These are phyloP conservation scores for Chelonus formosanus DNA, from an alignment of 2,888 invertebrate species.

Conservation along the genomic window DNA sequence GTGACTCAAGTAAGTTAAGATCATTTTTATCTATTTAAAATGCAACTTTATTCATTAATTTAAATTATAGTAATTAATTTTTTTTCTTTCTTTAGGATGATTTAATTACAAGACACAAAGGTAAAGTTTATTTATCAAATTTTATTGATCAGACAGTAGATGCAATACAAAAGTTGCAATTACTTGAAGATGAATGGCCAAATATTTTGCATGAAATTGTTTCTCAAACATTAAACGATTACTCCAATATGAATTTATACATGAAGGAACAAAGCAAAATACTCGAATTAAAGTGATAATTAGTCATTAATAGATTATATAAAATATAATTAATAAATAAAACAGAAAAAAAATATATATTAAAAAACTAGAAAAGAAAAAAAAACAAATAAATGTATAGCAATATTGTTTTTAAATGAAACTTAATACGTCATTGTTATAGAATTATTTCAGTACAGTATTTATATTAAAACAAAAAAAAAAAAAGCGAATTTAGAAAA, in stretches of 20 bases:
- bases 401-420: slow-evolving; percentile 27
- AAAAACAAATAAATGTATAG: slow-evolving; percentile 36
- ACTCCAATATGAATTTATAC: slow-evolving; percentile 82
- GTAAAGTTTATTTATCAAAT: slow-evolving; percentile 75
- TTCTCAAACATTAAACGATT: slow-evolving; percentile 80
- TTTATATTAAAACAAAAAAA: not conserved
- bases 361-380: slow-evolving; percentile 35
- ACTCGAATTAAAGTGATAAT: slow-evolving; percentile 48
- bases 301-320: slow-evolving; percentile 28
- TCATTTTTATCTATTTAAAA: not conserved
- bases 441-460: too few species aligned
- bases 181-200: slow-evolving; percentile 81
- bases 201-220: slow-evolving; percentile 79
- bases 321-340: slow-evolving; percentile 1
- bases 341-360: slow-evolving; percentile 1
- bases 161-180: slow-evolving; percentile 79
- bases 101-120: slow-evolving; percentile 77
- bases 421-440: too few species aligned
- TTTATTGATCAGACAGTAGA: slow-evolving; percentile 79
- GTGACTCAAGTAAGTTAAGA: slow-evolving; percentile 64
- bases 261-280: slow-evolving; percentile 70
- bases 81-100: slow-evolving; percentile 71
- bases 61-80: slow-evolving; percentile 15
- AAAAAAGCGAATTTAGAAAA: slow-evolving; percentile 9
- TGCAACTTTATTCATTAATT: not conserved